A percentile compares a stretch with the other conserved stretches of the same genome.
These are phyloP conservation scores for Ramazzottius varieornatus DNA, from an alignment of 2,888 invertebrate genomes.

Conservation along the genomic window DNA sequence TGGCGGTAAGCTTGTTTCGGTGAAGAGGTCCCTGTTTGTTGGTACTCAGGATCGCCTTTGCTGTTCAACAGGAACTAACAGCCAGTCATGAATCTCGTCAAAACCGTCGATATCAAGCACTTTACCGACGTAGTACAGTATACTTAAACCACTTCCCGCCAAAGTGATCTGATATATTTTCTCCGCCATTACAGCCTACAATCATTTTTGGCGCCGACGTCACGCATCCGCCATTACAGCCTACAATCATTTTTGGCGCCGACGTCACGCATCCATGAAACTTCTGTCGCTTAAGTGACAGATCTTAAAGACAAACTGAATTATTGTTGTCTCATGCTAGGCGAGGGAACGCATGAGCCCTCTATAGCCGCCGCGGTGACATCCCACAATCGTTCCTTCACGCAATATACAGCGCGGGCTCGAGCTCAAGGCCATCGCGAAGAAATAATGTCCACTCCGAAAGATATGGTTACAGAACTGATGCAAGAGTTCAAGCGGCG, in stretches of 20 bases:
- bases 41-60: too few relatives aligned
- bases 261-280: conserved; percentile 81
- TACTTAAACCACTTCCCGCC: too few relatives aligned
- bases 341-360: conserved; percentile 30
- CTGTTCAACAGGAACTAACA: too few relatives aligned
- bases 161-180: too few relatives aligned
- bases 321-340: too few relatives aligned
- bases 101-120: too few relatives aligned
- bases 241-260: conserved; percentile 49
- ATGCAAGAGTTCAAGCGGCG: conserved; percentile 31
- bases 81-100: too few relatives aligned
- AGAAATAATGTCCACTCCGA: conserved; percentile 47
- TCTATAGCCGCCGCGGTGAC: conserved; percentile 30
- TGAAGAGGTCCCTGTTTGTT: too few relatives aligned
- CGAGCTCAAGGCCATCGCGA: conserved; percentile 6
- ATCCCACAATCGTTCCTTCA: neutral
- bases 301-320: too few relatives aligned
- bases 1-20: conserved; percentile 56
- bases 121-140: too few relatives aligned
- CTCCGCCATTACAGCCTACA: conserved; percentile 24
- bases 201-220: conserved; percentile 67
- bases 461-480: conserved; percentile 33
- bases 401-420: neutral
- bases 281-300: too few relatives aligned
- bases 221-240: conserved; percentile 34